These are phyloP conservation scores for Drosophila burlai DNA, from an alignment of 1,140 invertebrate genomes.

Conservation along the genomic window DNA sequence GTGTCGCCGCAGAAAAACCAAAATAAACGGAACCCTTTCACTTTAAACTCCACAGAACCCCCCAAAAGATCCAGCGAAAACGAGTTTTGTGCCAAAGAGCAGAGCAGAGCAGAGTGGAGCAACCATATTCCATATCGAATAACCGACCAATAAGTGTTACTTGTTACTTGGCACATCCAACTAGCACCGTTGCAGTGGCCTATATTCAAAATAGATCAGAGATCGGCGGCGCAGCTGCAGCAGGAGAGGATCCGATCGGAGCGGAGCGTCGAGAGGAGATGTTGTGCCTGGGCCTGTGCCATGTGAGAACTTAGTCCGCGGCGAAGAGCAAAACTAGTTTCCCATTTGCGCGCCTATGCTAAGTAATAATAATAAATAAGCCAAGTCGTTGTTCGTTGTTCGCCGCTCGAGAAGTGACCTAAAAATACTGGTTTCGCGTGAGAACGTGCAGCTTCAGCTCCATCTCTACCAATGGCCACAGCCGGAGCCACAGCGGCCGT, in stretches of 20 bases:
- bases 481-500: constrained; percentile 59
- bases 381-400: constrained; percentile 40
- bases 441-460: constrained; percentile 49
- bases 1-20: constrained; percentile 16
- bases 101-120: constrained; percentile 14
- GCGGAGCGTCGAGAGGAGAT: constrained; percentile 23
- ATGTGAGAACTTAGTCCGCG: constrained; percentile 53
- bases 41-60: constrained; percentile 62
- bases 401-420: constrained; percentile 77
- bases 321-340: constrained; percentile 68
- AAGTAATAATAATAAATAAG: constrained; percentile 83
- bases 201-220: constrained; percentile 83
- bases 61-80: constrained; percentile 57
- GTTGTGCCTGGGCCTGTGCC: constrained; percentile 23
- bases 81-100: constrained; percentile 58
- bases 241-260: constrained; percentile 23
- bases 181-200: constrained; percentile 79
- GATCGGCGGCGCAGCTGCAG: constrained; percentile 52
- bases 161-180: constrained; percentile 48
- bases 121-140: constrained; percentile 57
- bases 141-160: constrained; percentile 52
- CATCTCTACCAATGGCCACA: constrained; percentile 53
- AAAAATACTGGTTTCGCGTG: constrained; percentile 84
- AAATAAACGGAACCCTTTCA: constrained; percentile 72
- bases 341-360: constrained; percentile 75